These are phyloP conservation scores for Campylorhamphus procurvoides DNA, from an alignment of 2,113 vertebrate species.

Conservation along the genomic window DNA sequence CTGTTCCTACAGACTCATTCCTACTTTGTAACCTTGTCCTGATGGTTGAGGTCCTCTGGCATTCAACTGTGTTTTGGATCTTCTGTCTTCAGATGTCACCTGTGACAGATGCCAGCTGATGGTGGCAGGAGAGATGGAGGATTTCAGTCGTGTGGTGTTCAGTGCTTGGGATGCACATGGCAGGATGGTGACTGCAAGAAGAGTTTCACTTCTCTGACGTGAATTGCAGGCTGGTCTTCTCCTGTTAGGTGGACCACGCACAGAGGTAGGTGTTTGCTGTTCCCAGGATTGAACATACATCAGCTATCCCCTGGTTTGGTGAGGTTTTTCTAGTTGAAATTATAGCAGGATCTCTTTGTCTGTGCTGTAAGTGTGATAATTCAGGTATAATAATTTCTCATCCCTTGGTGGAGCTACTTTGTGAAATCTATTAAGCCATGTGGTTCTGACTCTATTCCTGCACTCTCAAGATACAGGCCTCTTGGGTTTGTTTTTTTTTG, in stretches of 20 bases:
- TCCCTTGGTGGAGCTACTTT: background rate
- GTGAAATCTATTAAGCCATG: background rate
- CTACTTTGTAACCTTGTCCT: background rate
- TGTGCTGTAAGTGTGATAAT: background rate
- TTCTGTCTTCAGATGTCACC: background rate
- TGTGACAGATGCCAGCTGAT: background rate
- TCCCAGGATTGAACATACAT: fast-evolving
- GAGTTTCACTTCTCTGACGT: background rate
- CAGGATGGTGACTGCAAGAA: background rate
- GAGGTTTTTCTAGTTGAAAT: background rate
- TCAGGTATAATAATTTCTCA: background rate
- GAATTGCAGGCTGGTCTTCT: background rate
- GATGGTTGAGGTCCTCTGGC: background rate
- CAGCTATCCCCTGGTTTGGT: background rate
- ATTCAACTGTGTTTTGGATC: background rate
- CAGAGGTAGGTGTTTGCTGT: background rate
- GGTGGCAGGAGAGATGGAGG: background rate
- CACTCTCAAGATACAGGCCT: background rate
- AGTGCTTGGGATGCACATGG: fast-evolving
- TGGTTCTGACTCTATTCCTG: conserved; percentile 27
- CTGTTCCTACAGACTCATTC: fast-evolving
- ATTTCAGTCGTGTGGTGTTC: background rate
- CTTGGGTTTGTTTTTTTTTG: background rate
- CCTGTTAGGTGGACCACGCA: fast-evolving
- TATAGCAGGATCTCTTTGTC: background rate